phyloP scores from a whole-genome alignment of 2,888 invertebrate genomes.

The Thumatha senex region DNA sequence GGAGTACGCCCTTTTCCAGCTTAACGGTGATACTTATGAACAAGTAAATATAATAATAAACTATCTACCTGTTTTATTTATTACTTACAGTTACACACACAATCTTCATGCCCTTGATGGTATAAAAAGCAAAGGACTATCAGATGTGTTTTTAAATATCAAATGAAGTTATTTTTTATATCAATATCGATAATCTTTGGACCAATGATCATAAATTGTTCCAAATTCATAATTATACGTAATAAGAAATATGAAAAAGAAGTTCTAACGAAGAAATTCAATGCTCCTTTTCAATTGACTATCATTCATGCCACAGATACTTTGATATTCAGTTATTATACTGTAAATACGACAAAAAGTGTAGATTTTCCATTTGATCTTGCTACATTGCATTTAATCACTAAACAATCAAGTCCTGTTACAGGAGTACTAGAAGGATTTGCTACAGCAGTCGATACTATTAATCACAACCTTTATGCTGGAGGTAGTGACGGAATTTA shows the following conservation, averaged over 20 bases:
- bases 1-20: too few species aligned
- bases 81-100: too few species aligned
- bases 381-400: neutral
- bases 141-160: neutral
- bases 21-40: too few species aligned
- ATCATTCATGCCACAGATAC: neutral
- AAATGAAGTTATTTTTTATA: neutral
- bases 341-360: neutral
- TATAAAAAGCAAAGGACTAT: too few species aligned
- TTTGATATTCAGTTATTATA: neutral
- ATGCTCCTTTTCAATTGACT: neutral
- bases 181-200: neutral
- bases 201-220: neutral
- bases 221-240: neutral
- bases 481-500: conserved; percentile 1
- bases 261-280: neutral
- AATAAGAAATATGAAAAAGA: neutral
- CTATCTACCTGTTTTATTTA: too few species aligned
- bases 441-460: neutral
- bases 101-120: too few species aligned
- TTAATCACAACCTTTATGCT: neutral
- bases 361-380: neutral
- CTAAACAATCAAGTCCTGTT: neutral
- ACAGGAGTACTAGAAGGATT: neutral
- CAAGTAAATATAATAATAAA: too few species aligned